Percentiles rank a stretch among this genome's conserved stretches.
phyloP scores from a whole-genome alignment of 2,113 vertebrate genomes.

The Calyptommatus sinebrachiatus region DNA sequence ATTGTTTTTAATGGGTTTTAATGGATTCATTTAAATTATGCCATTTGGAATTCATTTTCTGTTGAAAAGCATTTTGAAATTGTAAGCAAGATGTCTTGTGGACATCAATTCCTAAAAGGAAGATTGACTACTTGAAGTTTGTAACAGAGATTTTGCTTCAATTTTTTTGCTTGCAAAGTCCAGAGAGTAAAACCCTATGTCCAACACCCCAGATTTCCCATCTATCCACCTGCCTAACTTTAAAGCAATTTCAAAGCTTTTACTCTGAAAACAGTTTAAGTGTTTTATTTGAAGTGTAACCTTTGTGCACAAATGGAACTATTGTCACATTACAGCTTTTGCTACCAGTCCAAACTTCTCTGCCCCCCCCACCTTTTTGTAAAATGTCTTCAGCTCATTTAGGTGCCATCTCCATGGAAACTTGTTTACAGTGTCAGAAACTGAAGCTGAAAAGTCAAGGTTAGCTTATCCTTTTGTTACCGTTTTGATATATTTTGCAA shows the following conservation, averaged over 20 bases:
- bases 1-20: background rate
- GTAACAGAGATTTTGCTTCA: conserved; percentile 18
- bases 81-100: conserved; percentile 35
- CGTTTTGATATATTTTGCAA: conserved; percentile 77
- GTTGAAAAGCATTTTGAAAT: conserved; percentile 49
- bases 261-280: conserved; percentile 49
- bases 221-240: background rate
- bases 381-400: conserved; percentile 66
- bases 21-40: background rate
- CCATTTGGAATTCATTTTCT: conserved; percentile 35
- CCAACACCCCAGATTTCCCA: conserved; percentile 3
- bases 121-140: conserved; percentile 24
- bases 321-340: conserved; percentile 42
- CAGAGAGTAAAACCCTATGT: conserved; percentile 33
- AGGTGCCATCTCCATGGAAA: conserved; percentile 78
- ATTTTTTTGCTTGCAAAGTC: conserved; percentile 35
- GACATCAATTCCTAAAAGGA: conserved; percentile 29
- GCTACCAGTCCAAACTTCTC: conserved; percentile 61
- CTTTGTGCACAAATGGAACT: conserved; percentile 48
- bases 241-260: conserved; percentile 33
- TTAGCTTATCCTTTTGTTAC: conserved; percentile 74
- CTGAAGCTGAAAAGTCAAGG: conserved; percentile 77
- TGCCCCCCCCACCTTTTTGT: conserved; percentile 33
- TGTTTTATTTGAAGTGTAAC: conserved; percentile 23
- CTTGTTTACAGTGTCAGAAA: conserved; percentile 76